Evolutionary conservation across 2,113 vertebrate species (phyloP).

Genomic region (Platysteira castanea): DNA sequence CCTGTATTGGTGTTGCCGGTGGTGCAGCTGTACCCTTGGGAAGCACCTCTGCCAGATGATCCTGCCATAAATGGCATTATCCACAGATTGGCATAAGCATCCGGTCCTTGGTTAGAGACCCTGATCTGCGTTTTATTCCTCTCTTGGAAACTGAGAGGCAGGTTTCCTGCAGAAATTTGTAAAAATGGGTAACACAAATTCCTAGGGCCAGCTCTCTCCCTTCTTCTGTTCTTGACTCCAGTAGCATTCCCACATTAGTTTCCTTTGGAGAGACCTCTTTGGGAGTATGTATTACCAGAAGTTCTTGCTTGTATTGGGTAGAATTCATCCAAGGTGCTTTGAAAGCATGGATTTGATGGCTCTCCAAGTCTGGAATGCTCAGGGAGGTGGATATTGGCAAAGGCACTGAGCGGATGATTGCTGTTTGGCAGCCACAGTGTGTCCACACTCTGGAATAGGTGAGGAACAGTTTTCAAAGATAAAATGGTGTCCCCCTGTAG

Average conservation of each 20-base stretch:
- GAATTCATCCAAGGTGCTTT: not conserved
- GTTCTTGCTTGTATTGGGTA: not conserved
- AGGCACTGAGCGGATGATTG: not conserved
- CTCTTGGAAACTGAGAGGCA: not conserved
- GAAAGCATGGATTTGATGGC: not conserved
- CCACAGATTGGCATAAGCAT: not conserved
- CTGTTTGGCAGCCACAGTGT: not conserved
- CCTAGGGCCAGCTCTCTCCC: not conserved
- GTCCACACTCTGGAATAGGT: not conserved
- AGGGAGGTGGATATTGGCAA: not conserved
- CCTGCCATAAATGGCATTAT: not conserved
- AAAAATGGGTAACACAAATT: not conserved
- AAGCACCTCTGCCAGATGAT: accelerated
- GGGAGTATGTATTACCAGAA: not conserved
- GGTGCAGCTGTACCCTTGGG: not conserved
- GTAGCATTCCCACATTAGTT: not conserved
- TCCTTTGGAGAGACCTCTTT: not conserved
- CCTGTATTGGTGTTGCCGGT: accelerated
- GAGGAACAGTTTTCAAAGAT: not conserved
- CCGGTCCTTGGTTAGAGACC: not conserved
- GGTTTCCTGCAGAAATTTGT: not conserved
- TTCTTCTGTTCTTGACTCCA: not conserved
- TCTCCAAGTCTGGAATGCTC: not conserved
- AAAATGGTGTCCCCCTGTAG: not conserved
- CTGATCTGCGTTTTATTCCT: not conserved